A percentile compares a stretch with the other conserved stretches of the same genome.
These are phyloP conservation scores for Mycalesis mineus DNA, from an alignment of 2,888 invertebrate genomes.

Conservation along the genomic window DNA sequence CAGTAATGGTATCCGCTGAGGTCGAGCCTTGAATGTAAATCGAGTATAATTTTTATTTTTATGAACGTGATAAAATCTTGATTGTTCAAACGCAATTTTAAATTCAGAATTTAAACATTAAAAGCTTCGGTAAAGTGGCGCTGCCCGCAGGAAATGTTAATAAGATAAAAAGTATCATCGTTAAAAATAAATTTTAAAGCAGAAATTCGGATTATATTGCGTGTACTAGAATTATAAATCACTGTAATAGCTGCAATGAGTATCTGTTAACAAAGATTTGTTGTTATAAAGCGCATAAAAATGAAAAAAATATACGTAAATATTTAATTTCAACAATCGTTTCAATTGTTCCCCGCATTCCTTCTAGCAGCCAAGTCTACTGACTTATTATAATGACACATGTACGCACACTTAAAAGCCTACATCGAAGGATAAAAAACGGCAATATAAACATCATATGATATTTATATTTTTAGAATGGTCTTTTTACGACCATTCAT, in stretches of 20 bases:
- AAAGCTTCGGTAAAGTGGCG: constrained; percentile 52
- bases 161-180: constrained; percentile 37
- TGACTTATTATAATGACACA: not conserved
- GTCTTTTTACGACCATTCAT: too few relatives aligned
- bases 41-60: constrained; percentile 30
- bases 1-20: constrained; percentile 40
- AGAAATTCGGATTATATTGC: constrained; percentile 16
- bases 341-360: constrained; percentile 32
- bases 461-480: too few relatives aligned
- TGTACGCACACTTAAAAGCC: not conserved
- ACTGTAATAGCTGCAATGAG: constrained; percentile 55
- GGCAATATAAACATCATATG: too few relatives aligned
- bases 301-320: constrained; percentile 74
- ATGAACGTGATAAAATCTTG: constrained; percentile 46
- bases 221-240: constrained; percentile 46
- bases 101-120: constrained; percentile 41
- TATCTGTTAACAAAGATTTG: constrained; percentile 62
- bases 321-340: constrained; percentile 67
- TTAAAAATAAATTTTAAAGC: constrained; percentile 40
- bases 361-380: not conserved
- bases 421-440: too few relatives aligned
- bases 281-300: constrained; percentile 71
- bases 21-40: constrained; percentile 37
- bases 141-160: constrained; percentile 44
- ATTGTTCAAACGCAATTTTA: constrained; percentile 51